A percentile compares a stretch with the other conserved stretches of the same genome.
These are phyloP conservation scores for Amphiprion ocellaris DNA, from an alignment of 2,113 vertebrate species.

Conservation along the genomic window DNA sequence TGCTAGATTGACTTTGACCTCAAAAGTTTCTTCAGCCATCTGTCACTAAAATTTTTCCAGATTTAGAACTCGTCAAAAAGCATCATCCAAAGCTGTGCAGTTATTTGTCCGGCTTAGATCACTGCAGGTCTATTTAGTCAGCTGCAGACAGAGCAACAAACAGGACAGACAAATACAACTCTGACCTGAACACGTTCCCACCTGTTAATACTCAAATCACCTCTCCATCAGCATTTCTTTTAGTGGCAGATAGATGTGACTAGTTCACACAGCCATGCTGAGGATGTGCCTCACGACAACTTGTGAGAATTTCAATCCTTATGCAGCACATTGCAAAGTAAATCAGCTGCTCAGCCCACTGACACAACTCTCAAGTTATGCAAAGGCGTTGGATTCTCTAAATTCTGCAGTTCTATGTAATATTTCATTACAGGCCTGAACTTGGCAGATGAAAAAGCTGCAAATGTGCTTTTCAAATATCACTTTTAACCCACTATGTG, in stretches of 20 bases:
- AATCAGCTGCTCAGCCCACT: neutral
- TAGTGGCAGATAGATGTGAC: neutral
- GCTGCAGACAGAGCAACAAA: neutral
- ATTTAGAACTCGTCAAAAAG: neutral
- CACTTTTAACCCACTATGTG: no score
- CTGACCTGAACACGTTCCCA: neutral
- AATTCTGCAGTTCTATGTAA: neutral
- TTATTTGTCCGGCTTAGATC: conserved; percentile 5
- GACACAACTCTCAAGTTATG: no score
- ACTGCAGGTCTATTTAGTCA: neutral
- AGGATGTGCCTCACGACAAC: neutral
- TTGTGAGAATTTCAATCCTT: neutral
- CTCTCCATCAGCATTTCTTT: neutral
- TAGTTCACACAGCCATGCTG: conserved; percentile 2
- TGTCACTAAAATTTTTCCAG: neutral
- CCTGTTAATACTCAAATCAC: neutral
- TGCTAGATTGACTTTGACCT: conserved; percentile 7
- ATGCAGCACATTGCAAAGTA: no score
- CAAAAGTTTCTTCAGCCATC: neutral
- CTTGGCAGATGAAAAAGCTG: no score
- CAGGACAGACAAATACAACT: no score
- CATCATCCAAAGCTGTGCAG: neutral
- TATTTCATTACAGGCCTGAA: neutral
- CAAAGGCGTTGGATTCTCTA: neutral
- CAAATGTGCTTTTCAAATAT: no score